Evolutionary conservation across 2,797 vertebrate genomes (phyloP), one percentile per base, ranked within the genome.

Genomic region (Rhynchonycteris naso): DNA sequence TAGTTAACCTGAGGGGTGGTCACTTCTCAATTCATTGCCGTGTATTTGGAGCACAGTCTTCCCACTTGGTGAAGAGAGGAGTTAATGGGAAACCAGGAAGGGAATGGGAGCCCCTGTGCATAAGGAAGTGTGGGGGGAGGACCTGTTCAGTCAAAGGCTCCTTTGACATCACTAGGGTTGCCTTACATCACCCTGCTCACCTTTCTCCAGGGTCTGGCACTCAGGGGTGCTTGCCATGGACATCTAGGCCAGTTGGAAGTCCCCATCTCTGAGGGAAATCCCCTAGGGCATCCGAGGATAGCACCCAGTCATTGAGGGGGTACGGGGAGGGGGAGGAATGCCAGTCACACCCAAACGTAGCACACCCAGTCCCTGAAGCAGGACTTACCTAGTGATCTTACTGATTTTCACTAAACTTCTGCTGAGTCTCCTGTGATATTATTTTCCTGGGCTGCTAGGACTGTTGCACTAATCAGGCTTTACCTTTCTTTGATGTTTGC

Each of bases 281-380:
- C 35, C 61, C 30, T 30, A 7, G 7, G 11, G 63, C 7, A 8
- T 47, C 50, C 21, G 11, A 63, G 54, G 59, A 84, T 0, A 43
- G 61, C 16, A 74, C 7, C 15, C 10, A 8, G 18, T 47, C 11
- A n/a, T 11, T 4, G 5, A 47, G 52, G 22, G 30, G 1, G 3
- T 33, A 1, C 26, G 30, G 38, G 21, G 56, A 43, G 5, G 14
- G 14, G 7, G 4, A 12, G 6, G 52, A 5, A 2, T 52, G 16
- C 10, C n/a, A 90, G 11, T 7, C 28, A 33, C 30, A 68, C 47
- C 30, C 50, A 75, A 16, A 2, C 15, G 21, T 66, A 71, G 43
- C 26, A 2, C 26, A 1, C n/a, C 15, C 18, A 10, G 19, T 9
- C 2, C 24, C 7, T 0, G 3, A 28, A 88, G 38, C 24, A 50